Percentiles rank a stretch among this genome's conserved stretches.
These are phyloP conservation scores for Danio tinwini DNA, from an alignment of 2,797 vertebrate species.

Conservation along the genomic window DNA sequence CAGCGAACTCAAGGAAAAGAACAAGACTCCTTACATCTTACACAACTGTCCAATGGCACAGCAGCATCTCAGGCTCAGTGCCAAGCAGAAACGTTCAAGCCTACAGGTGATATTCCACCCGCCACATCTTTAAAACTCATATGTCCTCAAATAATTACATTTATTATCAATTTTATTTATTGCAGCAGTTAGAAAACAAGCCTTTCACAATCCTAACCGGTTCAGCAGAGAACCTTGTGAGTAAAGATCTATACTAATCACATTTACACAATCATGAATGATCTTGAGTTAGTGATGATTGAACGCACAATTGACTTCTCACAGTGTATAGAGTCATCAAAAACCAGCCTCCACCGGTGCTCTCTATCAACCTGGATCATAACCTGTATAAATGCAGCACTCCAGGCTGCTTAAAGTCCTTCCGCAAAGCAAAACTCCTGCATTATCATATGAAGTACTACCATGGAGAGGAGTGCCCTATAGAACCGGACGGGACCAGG, in stretches of 20 bases:
- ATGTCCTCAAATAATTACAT: slow-evolving; percentile 38
- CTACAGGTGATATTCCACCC: slow-evolving; percentile 57
- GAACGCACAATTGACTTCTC: neutral
- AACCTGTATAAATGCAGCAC: slow-evolving; percentile 93
- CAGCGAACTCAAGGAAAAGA: slow-evolving; percentile 58
- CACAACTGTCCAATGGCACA: slow-evolving; percentile 57
- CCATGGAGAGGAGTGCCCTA: slow-evolving; percentile 80
- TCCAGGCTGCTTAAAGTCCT: slow-evolving; percentile 92
- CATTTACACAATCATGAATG: neutral
- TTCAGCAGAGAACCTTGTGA: slow-evolving; percentile 87
- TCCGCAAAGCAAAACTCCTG: slow-evolving; percentile 95
- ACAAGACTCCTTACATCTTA: slow-evolving; percentile 62
- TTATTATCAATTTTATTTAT: slow-evolving; percentile 17
- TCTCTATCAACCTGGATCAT: slow-evolving; percentile 91
- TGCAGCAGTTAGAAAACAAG: slow-evolving; percentile 79
- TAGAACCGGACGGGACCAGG: slow-evolving; percentile 86
- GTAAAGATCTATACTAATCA: slow-evolving; percentile 56
- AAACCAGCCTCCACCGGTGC: slow-evolving; percentile 86
- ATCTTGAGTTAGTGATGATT: neutral
- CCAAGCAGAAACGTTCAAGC: slow-evolving; percentile 67
- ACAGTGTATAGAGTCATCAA: slow-evolving; percentile 85
- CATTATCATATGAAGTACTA: slow-evolving; percentile 99
- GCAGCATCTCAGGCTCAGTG: slow-evolving; percentile 63
- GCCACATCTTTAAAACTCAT: slow-evolving; percentile 72
- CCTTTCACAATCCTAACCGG: slow-evolving; percentile 82